Percentiles rank a stretch among this genome's conserved stretches.
phyloP scores from a whole-genome alignment of 2,888 invertebrate species.

The Xylophagus ater region DNA sequence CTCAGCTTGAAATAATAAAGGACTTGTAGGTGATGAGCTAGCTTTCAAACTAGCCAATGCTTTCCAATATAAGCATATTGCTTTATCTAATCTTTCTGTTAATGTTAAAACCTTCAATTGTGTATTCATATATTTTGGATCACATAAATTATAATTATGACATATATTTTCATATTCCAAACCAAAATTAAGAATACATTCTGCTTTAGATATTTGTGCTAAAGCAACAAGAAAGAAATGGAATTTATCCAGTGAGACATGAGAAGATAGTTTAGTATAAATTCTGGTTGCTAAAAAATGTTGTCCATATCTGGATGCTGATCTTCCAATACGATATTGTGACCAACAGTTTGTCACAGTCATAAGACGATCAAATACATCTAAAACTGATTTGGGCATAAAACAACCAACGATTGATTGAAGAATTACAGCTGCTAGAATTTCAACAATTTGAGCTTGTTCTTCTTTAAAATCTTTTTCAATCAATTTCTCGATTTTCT shows the following conservation, averaged over 20 bases:
- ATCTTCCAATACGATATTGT: constrained; percentile 75
- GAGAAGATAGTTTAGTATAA: constrained; percentile 49
- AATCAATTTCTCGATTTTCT: constrained; percentile 31
- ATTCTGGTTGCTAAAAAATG: constrained; percentile 58
- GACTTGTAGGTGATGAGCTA: constrained; percentile 40
- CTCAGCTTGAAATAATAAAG: constrained; percentile 56
- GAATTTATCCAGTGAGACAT: constrained; percentile 75
- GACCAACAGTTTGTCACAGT: constrained; percentile 62
- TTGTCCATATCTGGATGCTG: constrained; percentile 77
- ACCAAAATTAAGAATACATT: constrained; percentile 49
- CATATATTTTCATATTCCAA: constrained; percentile 41
- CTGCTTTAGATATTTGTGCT: constrained; percentile 63
- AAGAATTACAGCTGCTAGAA: constrained; percentile 71
- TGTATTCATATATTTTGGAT: constrained; percentile 26
- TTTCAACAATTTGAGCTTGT: constrained; percentile 51
- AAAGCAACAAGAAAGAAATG: constrained; percentile 81
- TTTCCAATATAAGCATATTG: constrained; percentile 52
- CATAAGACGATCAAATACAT: constrained; percentile 47
- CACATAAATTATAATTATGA: constrained; percentile 29
- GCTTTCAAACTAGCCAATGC: constrained; percentile 45
- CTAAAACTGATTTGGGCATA: constrained; percentile 49
- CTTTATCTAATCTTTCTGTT: constrained; percentile 41
- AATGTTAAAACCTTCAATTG: constrained; percentile 34
- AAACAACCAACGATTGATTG: constrained; percentile 65
- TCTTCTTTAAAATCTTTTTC: constrained; percentile 26